Evolutionary conservation across 2,797 vertebrate species (phyloP), one percentile per base, ranked within the genome.

Genomic region (Lacerta viridis): DNA sequence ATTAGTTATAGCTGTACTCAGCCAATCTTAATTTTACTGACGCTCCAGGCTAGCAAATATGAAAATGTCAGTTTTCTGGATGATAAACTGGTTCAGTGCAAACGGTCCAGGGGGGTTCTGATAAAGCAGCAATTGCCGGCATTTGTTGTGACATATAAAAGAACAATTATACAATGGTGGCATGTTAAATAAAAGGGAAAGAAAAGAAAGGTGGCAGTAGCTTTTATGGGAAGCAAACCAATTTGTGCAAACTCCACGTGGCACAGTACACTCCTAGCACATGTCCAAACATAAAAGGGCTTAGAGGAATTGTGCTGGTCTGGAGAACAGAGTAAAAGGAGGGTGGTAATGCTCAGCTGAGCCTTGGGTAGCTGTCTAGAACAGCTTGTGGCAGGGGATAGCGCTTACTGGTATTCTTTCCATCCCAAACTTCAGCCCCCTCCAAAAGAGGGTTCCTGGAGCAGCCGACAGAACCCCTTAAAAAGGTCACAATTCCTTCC

Each of bases 31-130:
- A 92, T 95, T 97, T 96, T 96, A 92, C 93, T 91, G 95, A 91
- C 91, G 95, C 96, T 96, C 79, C 92, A 89, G 97, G 97, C 97
- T 95, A 95, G 91, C 92, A 96, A 96, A 96, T 93, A 92, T 95
- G 94, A 96, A 95, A 96, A 92, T 93, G 92, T 27, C 77, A 83
- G 93, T 93, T 94, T 95, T 93, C 87, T 84, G 94, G 90, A 92
- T 91, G 90, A 94, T 92, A 91, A 95, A 79, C 88, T 94, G 87
- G 93, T 90, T 93, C 94, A 93, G 93, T 87, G 83, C 90, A 93
- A 89, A 84, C 69, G 77, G 90, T 90, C n/a, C 88, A 93, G 87
- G 79, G 13, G 91, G 84, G 2, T 93, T 95, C 91, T 90, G 88
- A 94, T 95, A 93, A 95, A 94, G 91, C 82, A 91, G 91, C 85